Base-by-base conservation (phyloP, 2,888 invertebrate species). In the Apamea crenata region DNA sequence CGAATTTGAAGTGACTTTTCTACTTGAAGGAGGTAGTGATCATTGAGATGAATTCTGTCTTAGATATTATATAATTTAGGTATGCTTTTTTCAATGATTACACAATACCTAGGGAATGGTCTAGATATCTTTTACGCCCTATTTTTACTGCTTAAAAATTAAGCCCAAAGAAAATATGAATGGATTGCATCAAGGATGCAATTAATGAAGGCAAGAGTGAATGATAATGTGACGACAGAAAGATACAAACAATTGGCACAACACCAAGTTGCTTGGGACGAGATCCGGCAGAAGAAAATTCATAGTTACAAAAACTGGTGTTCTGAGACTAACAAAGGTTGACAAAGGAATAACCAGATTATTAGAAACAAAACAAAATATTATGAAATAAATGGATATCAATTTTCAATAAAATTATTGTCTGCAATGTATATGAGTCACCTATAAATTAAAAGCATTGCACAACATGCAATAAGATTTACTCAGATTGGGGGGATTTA, bases 381-480 rank as follows among this genome's bases (percentile, higher is more conserved):
- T 47, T 25, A 16, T 12, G 7, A 53, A 47, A 44, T 18, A 56
- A 18, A 72, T 72, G 0, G 12, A 29, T n/a, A 32, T 32, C 3
- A 40, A 1, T 32, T 65, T 59, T 25, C 0, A 53, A 63, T 47
- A 29, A 18, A 56, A 76, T 14, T 2, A 21, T 16, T 66, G 47
- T 50, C 36, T 21, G 16, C n/a, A n/a, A 59, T 59, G 21, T 25
- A 7, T 3, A 36, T 82, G 80, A 80, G 10, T 82, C 83, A 80
- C 18, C 8, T 44, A 16, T 7, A 12, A 47, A 59, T 59, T 59
- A 40, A 36, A 25, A n/a, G 0, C 25, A 36, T 76, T 82, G 50
- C 67, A 80, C 75, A 68, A 59, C 3, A 16, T 29, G 32, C 32
- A 53, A 7, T 25, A 1, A 36, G 5, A 67, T 53, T 67, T 36